Conservation (phyloP, 2,888 invertebrate species). For the Macropis europaea region DNA sequence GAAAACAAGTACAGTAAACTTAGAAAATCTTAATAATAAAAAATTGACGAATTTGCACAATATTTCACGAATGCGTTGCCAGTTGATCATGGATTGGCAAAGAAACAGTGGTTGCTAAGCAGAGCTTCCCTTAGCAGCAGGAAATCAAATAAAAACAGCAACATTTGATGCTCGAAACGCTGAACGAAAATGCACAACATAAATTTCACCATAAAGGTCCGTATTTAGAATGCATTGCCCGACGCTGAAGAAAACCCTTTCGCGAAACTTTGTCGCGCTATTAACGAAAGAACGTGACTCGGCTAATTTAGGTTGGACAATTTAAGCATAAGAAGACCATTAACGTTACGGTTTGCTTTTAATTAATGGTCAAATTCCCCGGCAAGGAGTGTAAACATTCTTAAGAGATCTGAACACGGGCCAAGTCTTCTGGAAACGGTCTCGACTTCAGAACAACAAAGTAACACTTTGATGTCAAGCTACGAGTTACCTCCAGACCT, state of each 20-base stretch:
- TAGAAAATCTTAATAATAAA: background rate
- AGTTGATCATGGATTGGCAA: conserved; percentile 16
- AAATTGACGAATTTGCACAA: background rate
- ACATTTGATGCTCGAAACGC: background rate
- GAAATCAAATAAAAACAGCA: too few relatives aligned
- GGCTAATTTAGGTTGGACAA: background rate
- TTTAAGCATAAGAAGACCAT: background rate
- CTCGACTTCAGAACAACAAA: background rate
- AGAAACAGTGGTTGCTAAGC: conserved; percentile 35
- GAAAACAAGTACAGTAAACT: background rate
- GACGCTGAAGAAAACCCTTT: background rate
- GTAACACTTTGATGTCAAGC: conserved; percentile 3
- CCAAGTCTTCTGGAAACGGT: background rate
- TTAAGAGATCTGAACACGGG: background rate
- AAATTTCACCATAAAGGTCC: conserved; percentile 5
- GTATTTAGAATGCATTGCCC: background rate
- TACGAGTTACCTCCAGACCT: too few relatives aligned
- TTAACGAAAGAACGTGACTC: background rate
- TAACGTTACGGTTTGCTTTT: background rate
- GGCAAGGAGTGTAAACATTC: background rate
- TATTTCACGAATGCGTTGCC: background rate
- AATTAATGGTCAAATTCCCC: background rate
- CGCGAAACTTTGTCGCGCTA: background rate
- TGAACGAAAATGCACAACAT: conserved; percentile 1
- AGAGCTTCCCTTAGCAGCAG: background rate